Conservation (phyloP, 2,888 invertebrate species). For the Cheilosia urbana region DNA sequence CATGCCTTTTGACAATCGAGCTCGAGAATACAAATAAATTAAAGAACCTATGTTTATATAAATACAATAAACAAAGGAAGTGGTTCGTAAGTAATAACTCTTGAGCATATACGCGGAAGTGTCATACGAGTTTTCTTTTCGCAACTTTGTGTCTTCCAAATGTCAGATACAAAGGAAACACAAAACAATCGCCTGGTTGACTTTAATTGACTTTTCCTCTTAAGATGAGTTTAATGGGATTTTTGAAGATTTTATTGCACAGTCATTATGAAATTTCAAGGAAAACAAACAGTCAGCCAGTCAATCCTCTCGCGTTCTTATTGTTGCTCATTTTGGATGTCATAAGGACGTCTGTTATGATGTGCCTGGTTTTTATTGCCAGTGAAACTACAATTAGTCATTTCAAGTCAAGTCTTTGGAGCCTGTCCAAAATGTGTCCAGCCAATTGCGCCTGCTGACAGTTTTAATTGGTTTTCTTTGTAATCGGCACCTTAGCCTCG, state of each 20-base stretch:
- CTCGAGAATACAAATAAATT: not conserved
- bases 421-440: not conserved
- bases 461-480: not conserved
- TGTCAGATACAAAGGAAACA: constrained; percentile 1
- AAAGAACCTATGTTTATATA: not conserved
- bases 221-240: constrained; percentile 7
- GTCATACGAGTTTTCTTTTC: not conserved
- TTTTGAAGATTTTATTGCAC: constrained; percentile 21
- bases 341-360: constrained; percentile 26
- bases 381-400: constrained; percentile 8
- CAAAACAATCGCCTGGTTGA: constrained; percentile 1
- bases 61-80: constrained; percentile 16
- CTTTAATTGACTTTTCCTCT: constrained; percentile 29
- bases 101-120: constrained; percentile 28
- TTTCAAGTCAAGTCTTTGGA: not conserved
- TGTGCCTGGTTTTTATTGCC: constrained; percentile 3
- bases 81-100: constrained; percentile 8
- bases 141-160: constrained; percentile 4
- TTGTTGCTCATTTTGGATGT: not conserved
- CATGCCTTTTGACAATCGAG: constrained; percentile 31
- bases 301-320: not conserved
- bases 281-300: constrained; percentile 22
- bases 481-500: not conserved
- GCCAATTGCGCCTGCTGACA: not conserved
- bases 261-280: constrained; percentile 5